A percentile compares a stretch with the other conserved stretches of the same genome.
These are phyloP conservation scores for Lycaon pictus DNA, from an alignment of 2,113 vertebrate species.

Conservation along the genomic window DNA sequence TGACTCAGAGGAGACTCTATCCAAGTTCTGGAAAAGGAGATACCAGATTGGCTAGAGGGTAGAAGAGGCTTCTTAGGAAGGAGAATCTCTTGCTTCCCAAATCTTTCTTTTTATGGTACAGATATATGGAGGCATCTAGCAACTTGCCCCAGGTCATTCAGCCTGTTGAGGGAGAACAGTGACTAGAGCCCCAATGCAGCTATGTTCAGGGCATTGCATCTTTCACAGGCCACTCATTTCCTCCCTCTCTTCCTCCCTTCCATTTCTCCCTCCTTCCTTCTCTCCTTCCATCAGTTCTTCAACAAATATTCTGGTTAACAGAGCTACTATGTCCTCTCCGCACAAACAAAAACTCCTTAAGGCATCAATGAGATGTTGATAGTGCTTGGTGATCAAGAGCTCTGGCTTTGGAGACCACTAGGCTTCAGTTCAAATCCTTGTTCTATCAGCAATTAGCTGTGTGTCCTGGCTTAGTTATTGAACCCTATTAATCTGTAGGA, in stretches of 20 bases:
- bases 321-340: not conserved
- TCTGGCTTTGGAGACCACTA: too few relatives aligned
- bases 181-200: not conserved
- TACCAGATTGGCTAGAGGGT: not conserved
- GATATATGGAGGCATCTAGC: not conserved
- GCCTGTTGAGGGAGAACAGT: not conserved
- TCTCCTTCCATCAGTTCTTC: not conserved
- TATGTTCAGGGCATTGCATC: rapidly evolving
- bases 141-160: not conserved
- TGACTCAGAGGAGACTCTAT: not conserved
- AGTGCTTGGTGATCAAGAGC: too few relatives aligned
- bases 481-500: not conserved
- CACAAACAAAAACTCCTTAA: not conserved
- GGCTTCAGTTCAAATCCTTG: not conserved
- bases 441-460: too few relatives aligned
- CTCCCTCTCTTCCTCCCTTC: too few relatives aligned
- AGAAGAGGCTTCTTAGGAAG: not conserved
- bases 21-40: not conserved
- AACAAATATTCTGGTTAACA: not conserved
- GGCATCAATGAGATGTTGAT: not conserved
- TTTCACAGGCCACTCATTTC: not conserved
- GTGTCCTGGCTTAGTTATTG: too few relatives aligned
- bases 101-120: not conserved
- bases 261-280: not conserved
- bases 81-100: not conserved